These are phyloP conservation scores for Mola mola DNA, from an alignment of 2,113 vertebrate species.

Conservation along the genomic window DNA sequence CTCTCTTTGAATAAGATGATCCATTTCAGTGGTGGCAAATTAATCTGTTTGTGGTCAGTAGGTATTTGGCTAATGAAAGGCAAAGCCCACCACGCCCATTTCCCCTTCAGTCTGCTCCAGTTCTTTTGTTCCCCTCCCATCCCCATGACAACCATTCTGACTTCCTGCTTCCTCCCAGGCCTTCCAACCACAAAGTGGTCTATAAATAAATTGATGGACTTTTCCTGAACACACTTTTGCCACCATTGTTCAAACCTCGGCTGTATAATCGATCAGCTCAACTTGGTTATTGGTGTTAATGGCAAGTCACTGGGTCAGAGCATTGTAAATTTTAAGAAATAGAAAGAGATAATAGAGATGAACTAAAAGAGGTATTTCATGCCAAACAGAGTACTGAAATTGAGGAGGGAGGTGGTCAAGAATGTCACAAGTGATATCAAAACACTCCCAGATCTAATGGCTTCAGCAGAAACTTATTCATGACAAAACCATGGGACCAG, in stretches of 20 bases:
- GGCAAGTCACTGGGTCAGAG: constrained; percentile 63
- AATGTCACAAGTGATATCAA: constrained; percentile 19
- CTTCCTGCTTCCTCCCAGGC: constrained; percentile 79
- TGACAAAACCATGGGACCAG: constrained; percentile 5
- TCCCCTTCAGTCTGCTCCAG: constrained; percentile 70
- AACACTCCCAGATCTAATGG: constrained; percentile 10
- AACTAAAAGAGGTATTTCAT: constrained; percentile 16
- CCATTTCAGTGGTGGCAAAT: constrained; percentile 44
- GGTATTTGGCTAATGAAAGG: constrained; percentile 74
- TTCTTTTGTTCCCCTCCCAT: constrained; percentile 78
- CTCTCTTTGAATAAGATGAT: constrained; percentile 25
- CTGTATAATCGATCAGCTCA: constrained; percentile 72
- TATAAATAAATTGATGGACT: constrained; percentile 75
- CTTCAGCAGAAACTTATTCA: constrained; percentile 10
- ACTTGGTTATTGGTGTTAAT: constrained; percentile 38
- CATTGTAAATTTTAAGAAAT: constrained; percentile 16
- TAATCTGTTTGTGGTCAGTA: constrained; percentile 68
- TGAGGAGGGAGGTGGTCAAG: constrained; percentile 26
- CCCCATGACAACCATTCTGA: constrained; percentile 74
- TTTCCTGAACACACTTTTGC: constrained; percentile 70
- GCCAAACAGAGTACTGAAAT: constrained; percentile 42
- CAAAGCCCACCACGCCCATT: constrained; percentile 77
- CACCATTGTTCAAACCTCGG: constrained; percentile 74
- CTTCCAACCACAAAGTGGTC: constrained; percentile 62
- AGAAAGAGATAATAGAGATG: constrained; percentile 12